Percentiles rank a stretch among this genome's conserved stretches.
These are phyloP conservation scores for Periophthalmus modestus DNA, from an alignment of 2,113 vertebrate genomes.

Conservation along the genomic window DNA sequence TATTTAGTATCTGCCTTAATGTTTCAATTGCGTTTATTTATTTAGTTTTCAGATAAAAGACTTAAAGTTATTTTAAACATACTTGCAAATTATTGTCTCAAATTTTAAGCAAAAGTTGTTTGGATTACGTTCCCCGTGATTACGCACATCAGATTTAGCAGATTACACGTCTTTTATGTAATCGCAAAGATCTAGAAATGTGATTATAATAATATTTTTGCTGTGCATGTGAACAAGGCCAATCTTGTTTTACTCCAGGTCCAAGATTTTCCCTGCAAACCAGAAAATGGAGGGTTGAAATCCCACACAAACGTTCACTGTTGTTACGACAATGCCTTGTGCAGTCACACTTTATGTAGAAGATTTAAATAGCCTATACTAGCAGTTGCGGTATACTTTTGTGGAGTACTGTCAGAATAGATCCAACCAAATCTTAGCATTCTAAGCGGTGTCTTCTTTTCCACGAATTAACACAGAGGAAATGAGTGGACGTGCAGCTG, in stretches of 20 bases:
- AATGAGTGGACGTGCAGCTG: conserved; percentile 55
- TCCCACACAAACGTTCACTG: background rate
- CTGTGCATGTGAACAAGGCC: no score
- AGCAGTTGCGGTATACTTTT: background rate
- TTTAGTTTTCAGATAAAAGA: background rate
- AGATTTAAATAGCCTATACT: background rate
- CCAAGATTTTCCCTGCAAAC: background rate
- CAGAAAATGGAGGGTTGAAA: background rate
- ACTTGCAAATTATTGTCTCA: no score
- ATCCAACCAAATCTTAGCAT: background rate
- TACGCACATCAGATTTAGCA: no score
- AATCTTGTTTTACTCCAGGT: no score
- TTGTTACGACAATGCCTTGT: background rate
- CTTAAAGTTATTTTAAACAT: no score
- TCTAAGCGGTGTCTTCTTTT: conserved; percentile 28
- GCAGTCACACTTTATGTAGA: background rate
- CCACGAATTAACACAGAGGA: conserved; percentile 61
- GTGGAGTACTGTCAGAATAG: background rate
- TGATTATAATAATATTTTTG: no score
- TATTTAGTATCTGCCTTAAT: conserved; percentile 1
- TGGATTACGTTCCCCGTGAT: no score
- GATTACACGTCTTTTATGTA: no score
- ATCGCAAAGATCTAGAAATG: no score
- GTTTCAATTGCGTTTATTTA: background rate
- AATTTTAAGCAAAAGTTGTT: background rate